Conservation (phyloP, 2,797 vertebrate species). For the Momotus momota region DNA sequence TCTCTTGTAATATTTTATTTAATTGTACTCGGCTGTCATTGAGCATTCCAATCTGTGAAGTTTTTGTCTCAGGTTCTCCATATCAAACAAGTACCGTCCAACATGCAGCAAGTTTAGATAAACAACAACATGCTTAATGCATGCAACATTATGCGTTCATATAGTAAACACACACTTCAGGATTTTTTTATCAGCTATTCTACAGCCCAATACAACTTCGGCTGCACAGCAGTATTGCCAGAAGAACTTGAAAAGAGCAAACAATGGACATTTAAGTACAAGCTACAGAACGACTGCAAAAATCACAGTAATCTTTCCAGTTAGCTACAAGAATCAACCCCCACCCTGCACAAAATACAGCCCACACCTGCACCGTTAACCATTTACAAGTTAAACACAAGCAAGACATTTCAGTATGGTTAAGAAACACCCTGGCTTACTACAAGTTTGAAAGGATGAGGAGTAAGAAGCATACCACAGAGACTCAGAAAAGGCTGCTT, state of each 20-base stretch:
- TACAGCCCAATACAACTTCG: not conserved
- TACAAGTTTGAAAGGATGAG: constrained; percentile 70
- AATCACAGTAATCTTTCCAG: constrained; percentile 57
- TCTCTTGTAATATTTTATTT: constrained; percentile 34
- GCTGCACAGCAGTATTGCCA: constrained; percentile 49
- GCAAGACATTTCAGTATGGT: constrained; percentile 66
- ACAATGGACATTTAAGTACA: constrained; percentile 74
- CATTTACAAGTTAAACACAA: constrained; percentile 68
- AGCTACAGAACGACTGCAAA: constrained; percentile 42
- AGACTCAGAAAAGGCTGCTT: constrained; percentile 74
- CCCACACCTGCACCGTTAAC: constrained; percentile 63
- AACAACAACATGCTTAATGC: constrained; percentile 71
- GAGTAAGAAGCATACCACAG: constrained; percentile 71
- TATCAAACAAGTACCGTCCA: constrained; percentile 54
- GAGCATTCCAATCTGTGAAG: constrained; percentile 65
- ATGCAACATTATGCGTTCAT: constrained; percentile 58
- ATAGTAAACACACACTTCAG: constrained; percentile 49
- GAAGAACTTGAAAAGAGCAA: constrained; percentile 71
- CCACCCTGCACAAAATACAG: constrained; percentile 47
- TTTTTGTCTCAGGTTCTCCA: constrained; percentile 52
- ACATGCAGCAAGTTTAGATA: constrained; percentile 75
- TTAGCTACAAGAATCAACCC: constrained; percentile 58
- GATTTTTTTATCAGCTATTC: constrained; percentile 31
- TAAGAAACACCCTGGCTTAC: constrained; percentile 68
- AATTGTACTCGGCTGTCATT: not conserved